Percentiles rank a stretch among this genome's conserved stretches.
These are phyloP conservation scores for Paracanthobrama guichenoti DNA, from an alignment of 2,113 vertebrate species.

Conservation along the genomic window DNA sequence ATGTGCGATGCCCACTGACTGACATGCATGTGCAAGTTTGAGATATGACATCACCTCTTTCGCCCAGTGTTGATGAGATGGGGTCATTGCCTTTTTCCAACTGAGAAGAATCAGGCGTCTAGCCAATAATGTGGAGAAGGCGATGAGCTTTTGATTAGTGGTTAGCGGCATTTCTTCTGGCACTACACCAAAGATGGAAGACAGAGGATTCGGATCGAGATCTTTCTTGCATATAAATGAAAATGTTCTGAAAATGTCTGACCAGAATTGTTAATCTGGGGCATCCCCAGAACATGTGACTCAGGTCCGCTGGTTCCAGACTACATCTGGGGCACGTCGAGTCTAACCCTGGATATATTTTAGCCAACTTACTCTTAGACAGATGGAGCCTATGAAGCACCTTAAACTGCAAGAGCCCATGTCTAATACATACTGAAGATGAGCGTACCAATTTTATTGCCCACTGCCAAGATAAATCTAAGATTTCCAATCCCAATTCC, in stretches of 20 bases:
- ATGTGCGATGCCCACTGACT: too few relatives aligned
- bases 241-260: neutral
- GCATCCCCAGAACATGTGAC: neutral
- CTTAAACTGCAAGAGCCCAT: neutral
- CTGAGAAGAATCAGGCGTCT: neutral
- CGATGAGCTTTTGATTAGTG: neutral
- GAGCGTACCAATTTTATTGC: neutral
- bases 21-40: too few relatives aligned
- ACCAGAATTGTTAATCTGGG: neutral
- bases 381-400: neutral
- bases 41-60: neutral
- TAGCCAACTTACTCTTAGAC: neutral
- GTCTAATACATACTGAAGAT: constrained; percentile 19
- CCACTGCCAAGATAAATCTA: neutral
- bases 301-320: neutral
- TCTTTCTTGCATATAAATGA: neutral
- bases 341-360: neutral
- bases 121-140: neutral
- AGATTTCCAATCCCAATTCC: neutral
- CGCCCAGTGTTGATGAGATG: neutral
- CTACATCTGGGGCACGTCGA: neutral
- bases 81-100: neutral
- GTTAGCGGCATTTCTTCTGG: neutral
- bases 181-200: constrained; percentile 27
- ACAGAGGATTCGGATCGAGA: neutral